Evolutionary conservation across 2,113 vertebrate species (phyloP), one percentile per base, ranked within the genome.

Genomic region (Turnix velox): DNA sequence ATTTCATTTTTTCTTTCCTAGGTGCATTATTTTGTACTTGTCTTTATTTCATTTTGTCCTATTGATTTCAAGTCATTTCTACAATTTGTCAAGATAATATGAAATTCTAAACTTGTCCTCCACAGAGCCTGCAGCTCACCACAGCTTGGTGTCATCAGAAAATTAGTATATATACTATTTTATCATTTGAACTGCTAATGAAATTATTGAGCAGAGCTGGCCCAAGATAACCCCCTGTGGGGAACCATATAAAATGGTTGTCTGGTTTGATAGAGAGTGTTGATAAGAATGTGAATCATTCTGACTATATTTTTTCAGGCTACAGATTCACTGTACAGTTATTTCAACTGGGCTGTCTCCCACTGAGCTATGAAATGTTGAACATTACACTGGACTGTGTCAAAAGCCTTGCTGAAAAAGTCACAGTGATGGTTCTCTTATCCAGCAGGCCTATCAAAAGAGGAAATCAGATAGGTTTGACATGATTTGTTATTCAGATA

Each of bases 111-210:
- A 74, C 51, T 74, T 66, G 46, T 73, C 10, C 39, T 86, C 72
- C 59, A 42, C 49, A 73, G 63, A 73, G 42, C n/a, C 66, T 80
- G 27, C 61, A 88, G 66, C 23, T 18, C 37, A 23, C 92, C 80
- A 55, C 80, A 62, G 51, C 19, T 54, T 78, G 51, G 65, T 91
- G 51, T 88, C 63, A 90, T 59, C 87, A 88, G 76, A 42, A 81
- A 93, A 81, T 95, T 74, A 63, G 39, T 71, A 33, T 46, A 86
- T 37, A 71, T 55, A 76, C 11, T 71, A 67, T 90, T 87, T 46
- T n/a, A 88, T 74, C 87, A 71, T 81, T 84, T 62, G 55, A 94
- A 69, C 84, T 74, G 68, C 68, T 92, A 92, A 94, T 93, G 84
- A 90, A 88, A 95, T 84, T 91, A 93, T 67, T 84, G 91, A 94